Evolutionary conservation across 2,113 vertebrate genomes (phyloP).

Genomic region (Arvicanthis niloticus): DNA sequence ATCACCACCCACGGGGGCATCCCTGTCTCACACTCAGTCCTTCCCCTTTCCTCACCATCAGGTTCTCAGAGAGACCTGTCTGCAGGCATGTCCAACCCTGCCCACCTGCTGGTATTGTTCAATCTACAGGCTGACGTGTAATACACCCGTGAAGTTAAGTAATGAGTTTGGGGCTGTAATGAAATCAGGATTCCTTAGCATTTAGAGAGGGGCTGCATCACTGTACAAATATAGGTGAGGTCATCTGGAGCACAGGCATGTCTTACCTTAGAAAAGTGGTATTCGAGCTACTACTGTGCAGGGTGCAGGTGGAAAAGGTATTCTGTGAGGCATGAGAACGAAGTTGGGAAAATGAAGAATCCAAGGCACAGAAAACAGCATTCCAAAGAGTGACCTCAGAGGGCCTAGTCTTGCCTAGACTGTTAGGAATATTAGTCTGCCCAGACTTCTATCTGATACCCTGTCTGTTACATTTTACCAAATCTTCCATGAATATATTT

Average conservation of each 20-base stretch:
- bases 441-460: neutral
- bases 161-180: conserved; percentile 26
- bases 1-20: conserved; percentile 16
- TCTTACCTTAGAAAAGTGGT: neutral
- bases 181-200: neutral
- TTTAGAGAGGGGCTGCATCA: neutral
- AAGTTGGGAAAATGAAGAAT: neutral
- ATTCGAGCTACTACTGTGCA: neutral
- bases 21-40: neutral
- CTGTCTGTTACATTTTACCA: conserved; percentile 31
- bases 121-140: neutral
- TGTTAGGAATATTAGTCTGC: neutral
- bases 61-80: neutral
- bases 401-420: neutral
- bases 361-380: neutral
- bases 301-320: neutral
- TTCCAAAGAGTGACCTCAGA: neutral
- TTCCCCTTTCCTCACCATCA: neutral
- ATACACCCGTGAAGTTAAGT: neutral
- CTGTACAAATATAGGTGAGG: neutral
- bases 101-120: neutral
- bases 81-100: neutral
- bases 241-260: neutral
- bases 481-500: neutral
- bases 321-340: neutral